Conservation (phyloP, 2,113 vertebrate genomes). For the Gobius niger region DNA sequence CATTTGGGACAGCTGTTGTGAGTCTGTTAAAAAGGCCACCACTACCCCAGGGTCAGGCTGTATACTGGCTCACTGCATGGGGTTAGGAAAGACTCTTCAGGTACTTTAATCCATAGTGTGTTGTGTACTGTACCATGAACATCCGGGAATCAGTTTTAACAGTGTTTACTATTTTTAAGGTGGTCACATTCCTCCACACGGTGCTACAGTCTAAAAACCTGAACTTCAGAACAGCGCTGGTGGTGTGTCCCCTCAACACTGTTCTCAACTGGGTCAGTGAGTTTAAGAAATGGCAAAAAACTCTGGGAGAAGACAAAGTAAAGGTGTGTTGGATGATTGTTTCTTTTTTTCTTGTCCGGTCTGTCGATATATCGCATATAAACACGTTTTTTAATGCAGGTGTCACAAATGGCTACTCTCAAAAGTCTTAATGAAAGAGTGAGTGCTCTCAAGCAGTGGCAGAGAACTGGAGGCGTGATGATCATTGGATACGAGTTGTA, state of each 20-base stretch:
- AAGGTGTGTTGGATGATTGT: slow-evolving; percentile 73
- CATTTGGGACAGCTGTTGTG: slow-evolving; percentile 98
- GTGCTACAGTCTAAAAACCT: slow-evolving; percentile 84
- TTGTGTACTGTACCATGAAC: too few relatives aligned
- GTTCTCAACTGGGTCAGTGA: slow-evolving; percentile 95
- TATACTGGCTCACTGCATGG: slow-evolving; percentile 97
- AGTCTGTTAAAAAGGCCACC: slow-evolving; percentile 91
- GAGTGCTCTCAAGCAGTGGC: slow-evolving; percentile 85
- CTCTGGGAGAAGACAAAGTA: slow-evolving; percentile 82
- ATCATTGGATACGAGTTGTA: slow-evolving; percentile 96
- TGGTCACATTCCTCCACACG: slow-evolving; percentile 94
- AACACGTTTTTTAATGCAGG: slow-evolving; percentile 68
- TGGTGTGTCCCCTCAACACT: slow-evolving; percentile 95
- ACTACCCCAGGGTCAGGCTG: slow-evolving; percentile 90
- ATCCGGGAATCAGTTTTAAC: too few relatives aligned
- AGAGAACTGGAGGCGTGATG: slow-evolving; percentile 88
- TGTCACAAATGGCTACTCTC: slow-evolving; percentile 85
- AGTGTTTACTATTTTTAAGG: slow-evolving; percentile 72
- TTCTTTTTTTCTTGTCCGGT: neutral
- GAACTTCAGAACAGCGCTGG: slow-evolving; percentile 87
- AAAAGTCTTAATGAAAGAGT: slow-evolving; percentile 81
- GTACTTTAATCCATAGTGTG: slow-evolving; percentile 64
- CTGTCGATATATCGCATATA: neutral
- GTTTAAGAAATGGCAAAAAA: slow-evolving; percentile 93
- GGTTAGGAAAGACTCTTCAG: slow-evolving; percentile 96